A percentile compares a stretch with the other conserved stretches of the same genome.
Evolutionary conservation across 2,888 invertebrate species (phyloP).

Genomic region (Nomada fucata): DNA sequence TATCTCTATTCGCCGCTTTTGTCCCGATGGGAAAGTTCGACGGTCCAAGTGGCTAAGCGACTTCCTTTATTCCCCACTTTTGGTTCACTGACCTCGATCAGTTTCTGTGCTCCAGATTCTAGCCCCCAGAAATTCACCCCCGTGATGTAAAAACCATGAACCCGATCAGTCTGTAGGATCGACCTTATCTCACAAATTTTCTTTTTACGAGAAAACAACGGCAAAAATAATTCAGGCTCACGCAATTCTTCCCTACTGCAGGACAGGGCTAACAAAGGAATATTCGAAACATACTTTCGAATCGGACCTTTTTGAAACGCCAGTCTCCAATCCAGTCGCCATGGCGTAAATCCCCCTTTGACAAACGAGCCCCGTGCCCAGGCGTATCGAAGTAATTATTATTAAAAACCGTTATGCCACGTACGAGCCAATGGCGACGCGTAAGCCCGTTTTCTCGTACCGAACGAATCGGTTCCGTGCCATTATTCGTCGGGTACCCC

Average conservation of each 20-base stretch:
- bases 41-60: constrained; percentile 70
- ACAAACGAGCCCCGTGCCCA: not conserved
- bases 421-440: constrained; percentile 44
- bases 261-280: not conserved
- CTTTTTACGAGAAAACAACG: no score
- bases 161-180: no score
- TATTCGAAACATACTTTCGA: not conserved
- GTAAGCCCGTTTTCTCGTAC: constrained; percentile 70
- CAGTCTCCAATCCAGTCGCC: not conserved
- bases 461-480: constrained; percentile 78
- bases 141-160: constrained; percentile 7
- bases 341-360: constrained; percentile 28
- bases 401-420: constrained; percentile 77
- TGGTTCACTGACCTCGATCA: constrained; percentile 69
- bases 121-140: constrained; percentile 69
- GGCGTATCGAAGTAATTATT: constrained; percentile 76
- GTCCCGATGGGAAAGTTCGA: constrained; percentile 71
- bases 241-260: not conserved
- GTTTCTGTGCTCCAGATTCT: constrained; percentile 26
- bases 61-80: constrained; percentile 56
- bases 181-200: no score
- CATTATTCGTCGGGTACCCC: constrained; percentile 70
- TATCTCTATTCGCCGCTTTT: constrained; percentile 62
- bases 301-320: not conserved
- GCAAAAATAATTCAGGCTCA: no score